Conservation (phyloP, 2,113 vertebrate species). For the Dipodomys merriami region DNA sequence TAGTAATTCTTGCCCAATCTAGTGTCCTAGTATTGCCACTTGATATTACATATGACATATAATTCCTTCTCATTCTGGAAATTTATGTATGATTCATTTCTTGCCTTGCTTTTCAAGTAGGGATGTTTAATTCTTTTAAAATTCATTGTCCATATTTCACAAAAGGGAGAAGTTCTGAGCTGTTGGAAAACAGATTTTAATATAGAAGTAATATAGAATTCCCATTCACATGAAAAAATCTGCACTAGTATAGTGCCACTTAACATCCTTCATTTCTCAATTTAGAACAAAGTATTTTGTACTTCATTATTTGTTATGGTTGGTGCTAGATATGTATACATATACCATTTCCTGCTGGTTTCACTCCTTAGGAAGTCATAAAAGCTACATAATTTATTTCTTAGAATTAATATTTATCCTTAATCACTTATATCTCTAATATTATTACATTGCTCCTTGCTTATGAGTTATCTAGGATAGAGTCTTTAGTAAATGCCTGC, state of each 20-base stretch:
- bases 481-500: constrained; percentile 18
- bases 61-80: constrained; percentile 64
- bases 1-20: constrained; percentile 80
- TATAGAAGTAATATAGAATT: constrained; percentile 37
- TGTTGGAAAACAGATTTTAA: constrained; percentile 51
- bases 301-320: constrained; percentile 21
- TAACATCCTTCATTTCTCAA: constrained; percentile 33
- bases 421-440: not conserved
- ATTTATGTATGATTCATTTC: constrained; percentile 67
- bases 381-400: constrained; percentile 34
- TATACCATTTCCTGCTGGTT: not conserved
- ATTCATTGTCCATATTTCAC: constrained; percentile 49
- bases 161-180: constrained; percentile 32
- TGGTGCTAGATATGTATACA: not conserved
- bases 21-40: constrained; percentile 76
- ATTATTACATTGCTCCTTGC: not conserved
- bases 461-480: not conserved
- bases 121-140: constrained; percentile 2
- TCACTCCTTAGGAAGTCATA: not conserved
- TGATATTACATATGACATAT: constrained; percentile 69
- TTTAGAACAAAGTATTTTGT: constrained; percentile 42
- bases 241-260: not conserved
- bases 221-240: not conserved
- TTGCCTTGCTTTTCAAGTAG: constrained; percentile 62
- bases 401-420: constrained; percentile 14